Conservation (phyloP, 2,797 vertebrate genomes). For the Ceryle rudis region DNA sequence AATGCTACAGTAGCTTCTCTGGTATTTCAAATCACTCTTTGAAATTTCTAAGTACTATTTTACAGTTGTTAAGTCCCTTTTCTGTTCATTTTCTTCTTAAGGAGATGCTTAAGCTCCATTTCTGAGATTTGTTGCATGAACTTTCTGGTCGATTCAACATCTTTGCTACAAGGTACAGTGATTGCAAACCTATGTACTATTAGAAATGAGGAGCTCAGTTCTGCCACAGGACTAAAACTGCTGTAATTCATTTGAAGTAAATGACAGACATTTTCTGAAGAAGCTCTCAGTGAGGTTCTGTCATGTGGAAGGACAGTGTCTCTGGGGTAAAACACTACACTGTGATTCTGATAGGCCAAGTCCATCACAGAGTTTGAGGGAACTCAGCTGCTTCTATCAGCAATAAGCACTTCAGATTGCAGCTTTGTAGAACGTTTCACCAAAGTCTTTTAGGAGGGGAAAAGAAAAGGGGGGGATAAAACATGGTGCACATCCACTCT, state of each 20-base stretch:
- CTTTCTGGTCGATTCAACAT: not conserved
- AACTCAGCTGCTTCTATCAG: not conserved
- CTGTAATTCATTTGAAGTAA: not conserved
- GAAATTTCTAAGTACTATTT: not conserved
- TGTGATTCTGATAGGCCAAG: not conserved
- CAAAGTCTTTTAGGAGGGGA: not conserved
- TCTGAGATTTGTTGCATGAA: not conserved
- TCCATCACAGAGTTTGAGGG: not conserved
- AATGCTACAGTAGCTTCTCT: not conserved
- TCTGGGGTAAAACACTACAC: not conserved
- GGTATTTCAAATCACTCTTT: not conserved
- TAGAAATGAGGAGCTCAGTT: not conserved
- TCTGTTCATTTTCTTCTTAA: not conserved
- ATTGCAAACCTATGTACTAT: fast-evolving
- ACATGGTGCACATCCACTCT: not conserved
- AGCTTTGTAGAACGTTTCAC: not conserved
- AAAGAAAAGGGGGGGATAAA: not conserved
- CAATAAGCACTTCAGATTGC: not conserved
- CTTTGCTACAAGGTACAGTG: not conserved
- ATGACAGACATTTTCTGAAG: not conserved
- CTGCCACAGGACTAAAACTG: not conserved
- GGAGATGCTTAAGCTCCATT: not conserved
- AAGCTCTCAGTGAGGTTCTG: not conserved
- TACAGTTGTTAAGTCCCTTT: not conserved
- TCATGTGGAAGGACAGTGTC: not conserved